These are phyloP conservation scores for Philhelius pedissequus DNA, from an alignment of 2,888 invertebrate genomes.

Conservation along the genomic window DNA sequence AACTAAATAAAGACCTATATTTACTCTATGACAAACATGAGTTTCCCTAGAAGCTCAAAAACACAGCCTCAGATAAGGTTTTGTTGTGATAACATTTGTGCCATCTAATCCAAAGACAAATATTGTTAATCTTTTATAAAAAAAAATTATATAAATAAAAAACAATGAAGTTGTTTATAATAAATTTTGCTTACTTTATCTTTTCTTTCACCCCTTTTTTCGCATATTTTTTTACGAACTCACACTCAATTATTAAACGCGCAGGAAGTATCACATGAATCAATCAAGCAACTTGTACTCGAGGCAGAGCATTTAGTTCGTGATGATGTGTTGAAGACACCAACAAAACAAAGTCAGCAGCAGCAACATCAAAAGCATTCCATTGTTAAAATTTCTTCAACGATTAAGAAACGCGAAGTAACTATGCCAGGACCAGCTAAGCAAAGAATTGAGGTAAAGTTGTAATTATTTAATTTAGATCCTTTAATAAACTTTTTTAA, in stretches of 20 bases:
- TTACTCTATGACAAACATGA: slow-evolving; percentile 35
- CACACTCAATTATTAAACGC: background rate
- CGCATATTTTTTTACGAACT: background rate
- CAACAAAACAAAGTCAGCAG: slow-evolving; percentile 76
- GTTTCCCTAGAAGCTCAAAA: background rate
- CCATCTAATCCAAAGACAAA: slow-evolving; percentile 41
- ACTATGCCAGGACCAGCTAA: slow-evolving; percentile 77
- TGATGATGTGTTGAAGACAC: slow-evolving; percentile 78
- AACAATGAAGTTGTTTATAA: slow-evolving; percentile 24
- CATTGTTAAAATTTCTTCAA: slow-evolving; percentile 76
- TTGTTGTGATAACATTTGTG: background rate
- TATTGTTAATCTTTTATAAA: slow-evolving; percentile 29
- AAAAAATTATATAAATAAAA: slow-evolving; percentile 16
- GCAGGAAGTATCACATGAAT: slow-evolving; percentile 80
- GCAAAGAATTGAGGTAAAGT: slow-evolving; percentile 77
- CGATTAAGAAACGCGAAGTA: slow-evolving; percentile 77
- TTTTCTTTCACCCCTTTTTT: slow-evolving; percentile 38
- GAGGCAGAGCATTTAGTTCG: slow-evolving; percentile 90
- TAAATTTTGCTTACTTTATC: slow-evolving; percentile 30
- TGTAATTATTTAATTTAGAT: background rate
- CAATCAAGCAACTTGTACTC: slow-evolving; percentile 87
- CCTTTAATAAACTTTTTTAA: background rate
- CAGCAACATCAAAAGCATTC: slow-evolving; percentile 71
- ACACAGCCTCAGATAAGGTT: slow-evolving; percentile 12
- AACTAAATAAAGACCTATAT: slow-evolving; percentile 20